A percentile compares a stretch with the other conserved stretches of the same genome.
phyloP scores from a whole-genome alignment of 2,888 invertebrate species.

The Schrankia costaestrigalis region DNA sequence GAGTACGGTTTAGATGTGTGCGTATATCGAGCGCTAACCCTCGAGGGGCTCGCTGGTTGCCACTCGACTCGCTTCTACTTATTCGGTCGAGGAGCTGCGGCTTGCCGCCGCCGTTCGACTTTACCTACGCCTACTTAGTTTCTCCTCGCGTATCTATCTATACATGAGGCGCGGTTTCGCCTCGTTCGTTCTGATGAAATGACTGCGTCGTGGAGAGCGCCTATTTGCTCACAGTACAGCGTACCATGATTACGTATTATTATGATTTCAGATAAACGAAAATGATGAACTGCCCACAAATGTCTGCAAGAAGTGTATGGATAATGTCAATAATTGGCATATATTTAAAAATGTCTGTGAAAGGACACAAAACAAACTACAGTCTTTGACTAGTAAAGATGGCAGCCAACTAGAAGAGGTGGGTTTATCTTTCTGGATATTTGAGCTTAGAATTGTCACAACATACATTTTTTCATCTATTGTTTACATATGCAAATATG shows the following conservation, averaged over 20 bases:
- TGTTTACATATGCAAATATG: conserved; percentile 48
- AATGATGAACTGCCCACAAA: conserved; percentile 83
- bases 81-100: conserved; percentile 76
- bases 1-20: conserved; percentile 68
- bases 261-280: conserved; percentile 81
- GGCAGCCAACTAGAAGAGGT: conserved; percentile 79
- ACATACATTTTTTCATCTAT: conserved; percentile 28
- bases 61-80: conserved; percentile 79
- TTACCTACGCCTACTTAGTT: conserved; percentile 78
- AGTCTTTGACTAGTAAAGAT: conserved; percentile 78
- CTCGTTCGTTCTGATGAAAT: conserved; percentile 66
- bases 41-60: conserved; percentile 77
- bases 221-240: conserved; percentile 63
- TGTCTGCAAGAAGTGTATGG: conserved; percentile 83
- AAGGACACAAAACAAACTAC: conserved; percentile 83
- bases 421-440: conserved; percentile 53
- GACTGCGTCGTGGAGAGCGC: conserved; percentile 61
- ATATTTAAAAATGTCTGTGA: conserved; percentile 83
- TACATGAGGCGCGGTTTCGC: conserved; percentile 72
- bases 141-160: conserved; percentile 73
- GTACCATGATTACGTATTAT: conserved; percentile 68
- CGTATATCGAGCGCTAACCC: conserved; percentile 79
- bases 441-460: conserved; percentile 59
- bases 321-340: conserved; percentile 84
- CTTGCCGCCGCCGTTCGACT: conserved; percentile 60